Evolutionary conservation across 2,888 invertebrate species (phyloP).

Genomic region (Cephus rjabovi): DNA sequence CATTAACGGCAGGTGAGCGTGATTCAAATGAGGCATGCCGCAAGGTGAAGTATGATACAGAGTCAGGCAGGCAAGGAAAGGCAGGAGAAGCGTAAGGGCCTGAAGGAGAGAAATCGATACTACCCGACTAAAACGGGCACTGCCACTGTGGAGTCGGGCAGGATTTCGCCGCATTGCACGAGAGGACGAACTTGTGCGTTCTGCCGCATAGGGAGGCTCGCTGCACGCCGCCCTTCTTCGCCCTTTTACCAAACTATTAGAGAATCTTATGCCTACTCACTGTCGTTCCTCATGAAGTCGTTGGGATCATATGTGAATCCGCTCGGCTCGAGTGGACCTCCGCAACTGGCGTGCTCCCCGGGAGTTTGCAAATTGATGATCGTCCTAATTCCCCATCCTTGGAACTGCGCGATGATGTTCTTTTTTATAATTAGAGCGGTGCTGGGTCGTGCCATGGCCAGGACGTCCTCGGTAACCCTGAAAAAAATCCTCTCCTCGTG

Average conservation of each 20-base stretch:
- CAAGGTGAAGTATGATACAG: neutral
- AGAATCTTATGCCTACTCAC: conserved; percentile 70
- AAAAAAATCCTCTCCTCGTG: neutral
- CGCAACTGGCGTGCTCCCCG: conserved; percentile 90
- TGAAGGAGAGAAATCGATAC: neutral
- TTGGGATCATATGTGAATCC: conserved; percentile 90
- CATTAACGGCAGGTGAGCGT: neutral
- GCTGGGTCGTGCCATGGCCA: conserved; percentile 91
- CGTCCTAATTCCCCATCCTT: conserved; percentile 82
- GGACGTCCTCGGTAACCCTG: conserved; percentile 89
- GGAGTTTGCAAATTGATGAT: conserved; percentile 88
- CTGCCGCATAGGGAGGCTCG: conserved; percentile 24
- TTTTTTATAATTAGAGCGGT: conserved; percentile 79
- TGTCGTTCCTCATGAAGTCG: conserved; percentile 85
- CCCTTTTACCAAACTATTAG: neutral
- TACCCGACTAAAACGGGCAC: conserved; percentile 16
- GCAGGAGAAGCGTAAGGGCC: neutral
- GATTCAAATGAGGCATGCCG: neutral
- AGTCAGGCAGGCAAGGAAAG: neutral
- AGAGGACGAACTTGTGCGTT: conserved; percentile 52
- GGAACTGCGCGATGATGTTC: conserved; percentile 84
- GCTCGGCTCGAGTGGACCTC: conserved; percentile 78
- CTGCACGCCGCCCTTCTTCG: neutral
- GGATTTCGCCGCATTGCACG: conserved; percentile 57
- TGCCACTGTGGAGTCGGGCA: conserved; percentile 24